phyloP scores from a whole-genome alignment of 2,888 invertebrate genomes.

The Keiferia lycopersicella region DNA sequence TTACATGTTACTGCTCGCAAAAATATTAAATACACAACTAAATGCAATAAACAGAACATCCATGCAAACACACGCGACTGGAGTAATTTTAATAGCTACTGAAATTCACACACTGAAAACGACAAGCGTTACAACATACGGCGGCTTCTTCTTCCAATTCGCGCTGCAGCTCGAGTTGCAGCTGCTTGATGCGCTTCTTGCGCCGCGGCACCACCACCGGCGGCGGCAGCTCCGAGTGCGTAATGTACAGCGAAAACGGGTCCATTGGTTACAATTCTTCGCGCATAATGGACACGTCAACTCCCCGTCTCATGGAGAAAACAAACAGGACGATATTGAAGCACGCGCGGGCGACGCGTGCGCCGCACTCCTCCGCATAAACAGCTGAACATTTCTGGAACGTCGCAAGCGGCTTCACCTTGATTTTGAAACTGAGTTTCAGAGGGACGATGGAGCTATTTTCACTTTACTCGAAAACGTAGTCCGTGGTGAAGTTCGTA shows the following conservation, averaged over 20 bases:
- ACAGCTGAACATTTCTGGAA: conserved; percentile 69
- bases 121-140: conserved; percentile 26
- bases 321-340: conserved; percentile 58
- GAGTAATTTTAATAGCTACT: conserved; percentile 17
- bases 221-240: conserved; percentile 66
- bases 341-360: conserved; percentile 49
- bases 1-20: not conserved
- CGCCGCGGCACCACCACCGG: conserved; percentile 69
- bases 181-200: conserved; percentile 72
- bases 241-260: conserved; percentile 74
- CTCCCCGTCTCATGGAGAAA: conserved; percentile 47
- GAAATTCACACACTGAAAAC: conserved; percentile 1
- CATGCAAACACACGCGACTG: conserved; percentile 25
- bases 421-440: conserved; percentile 78
- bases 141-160: conserved; percentile 44
- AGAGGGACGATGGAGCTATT: conserved; percentile 72
- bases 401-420: conserved; percentile 74
- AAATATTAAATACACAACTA: conserved; percentile 9
- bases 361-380: conserved; percentile 53
- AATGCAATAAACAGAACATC: conserved; percentile 20
- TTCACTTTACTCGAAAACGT: conserved; percentile 71
- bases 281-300: conserved; percentile 47
- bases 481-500: conserved; percentile 73
- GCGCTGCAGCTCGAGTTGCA: conserved; percentile 62
- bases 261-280: conserved; percentile 53